Evolutionary conservation across 1,140 invertebrate species (phyloP), one percentile per base, ranked within the genome.

Genomic region (Danaus plexippus): DNA sequence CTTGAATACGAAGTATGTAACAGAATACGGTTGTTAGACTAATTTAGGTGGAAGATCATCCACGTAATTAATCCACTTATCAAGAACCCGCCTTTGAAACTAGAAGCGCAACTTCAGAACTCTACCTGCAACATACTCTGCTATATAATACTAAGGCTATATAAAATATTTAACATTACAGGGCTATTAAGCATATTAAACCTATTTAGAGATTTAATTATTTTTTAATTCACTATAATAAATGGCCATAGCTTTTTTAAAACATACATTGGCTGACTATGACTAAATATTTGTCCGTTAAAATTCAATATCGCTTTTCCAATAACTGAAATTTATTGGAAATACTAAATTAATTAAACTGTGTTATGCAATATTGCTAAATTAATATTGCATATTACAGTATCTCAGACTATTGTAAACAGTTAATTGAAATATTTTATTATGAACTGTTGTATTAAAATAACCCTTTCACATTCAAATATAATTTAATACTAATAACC

Each of bases 11-110:
- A 59, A 66, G 57, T 61, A 57, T 71, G 77, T 78, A 77, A 79
- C 60, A 67, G 56, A 71, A 80, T 76, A 80, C 66, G 75, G 71
- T 71, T 77, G 75, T 79, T 76, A 80, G 66, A 73, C 76, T 80
- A 80, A 83, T 80, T 81, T 84, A 79, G 73, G 59, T 69, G 63
- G 71, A 77, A 80, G 77, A 81, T 81, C 73, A 84, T 80, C 74
- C 69, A 70, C 66, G 77, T 79, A 84, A 82, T 84, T 82, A 84
- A 84, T 80, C 77, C 77, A 82, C 77, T 84, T 80, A 84, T 67
- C 63, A 67, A 67, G 66, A 76, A 64, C 67, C 69, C 67, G 63
- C 63, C 77, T 83, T 83, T 83, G 80, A 75, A 81, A 83, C 77
- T 75, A 58, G 77, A 81, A 72, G 73, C 75, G 58, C 66, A 64